Evolutionary conservation across 2,113 vertebrate species (phyloP).

Genomic region (Chelonoidis abingdonii): DNA sequence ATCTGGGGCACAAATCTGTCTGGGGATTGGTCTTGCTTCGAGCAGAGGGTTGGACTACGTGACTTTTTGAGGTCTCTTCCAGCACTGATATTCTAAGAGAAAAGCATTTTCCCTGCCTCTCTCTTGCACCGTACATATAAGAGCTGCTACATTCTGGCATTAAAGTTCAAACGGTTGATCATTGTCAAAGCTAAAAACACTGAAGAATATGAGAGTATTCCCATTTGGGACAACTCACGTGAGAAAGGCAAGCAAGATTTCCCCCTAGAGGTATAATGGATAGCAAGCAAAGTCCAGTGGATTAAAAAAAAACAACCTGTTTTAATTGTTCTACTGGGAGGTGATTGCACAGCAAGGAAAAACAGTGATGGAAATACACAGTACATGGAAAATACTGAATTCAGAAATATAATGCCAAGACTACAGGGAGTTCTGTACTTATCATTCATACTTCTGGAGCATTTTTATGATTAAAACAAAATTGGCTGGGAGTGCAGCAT

Average conservation of each 20-base stretch:
- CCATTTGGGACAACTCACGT: background rate
- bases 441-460: conserved; percentile 68
- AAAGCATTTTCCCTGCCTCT: background rate
- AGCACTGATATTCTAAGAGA: too few species aligned
- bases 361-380: conserved; percentile 65
- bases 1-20: too few species aligned
- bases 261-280: conserved; percentile 32
- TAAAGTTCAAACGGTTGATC: conserved; percentile 37
- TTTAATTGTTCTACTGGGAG: conserved; percentile 81
- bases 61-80: too few species aligned
- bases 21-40: too few species aligned
- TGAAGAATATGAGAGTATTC: conserved; percentile 28
- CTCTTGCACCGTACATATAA: background rate
- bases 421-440: conserved; percentile 53
- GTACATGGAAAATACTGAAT: conserved; percentile 60
- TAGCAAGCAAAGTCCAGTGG: conserved; percentile 36
- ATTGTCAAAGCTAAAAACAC: conserved; percentile 44
- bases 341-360: conserved; percentile 74
- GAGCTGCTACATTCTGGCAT: background rate
- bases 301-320: conserved; percentile 33
- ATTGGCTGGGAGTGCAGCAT: conserved; percentile 56
- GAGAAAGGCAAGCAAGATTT: conserved; percentile 31
- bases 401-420: conserved; percentile 50
- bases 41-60: too few species aligned
- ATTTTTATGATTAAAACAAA: conserved; percentile 70